These are phyloP conservation scores for Scotopteryx bipunctaria DNA, from an alignment of 2,888 invertebrate genomes.

Conservation along the genomic window DNA sequence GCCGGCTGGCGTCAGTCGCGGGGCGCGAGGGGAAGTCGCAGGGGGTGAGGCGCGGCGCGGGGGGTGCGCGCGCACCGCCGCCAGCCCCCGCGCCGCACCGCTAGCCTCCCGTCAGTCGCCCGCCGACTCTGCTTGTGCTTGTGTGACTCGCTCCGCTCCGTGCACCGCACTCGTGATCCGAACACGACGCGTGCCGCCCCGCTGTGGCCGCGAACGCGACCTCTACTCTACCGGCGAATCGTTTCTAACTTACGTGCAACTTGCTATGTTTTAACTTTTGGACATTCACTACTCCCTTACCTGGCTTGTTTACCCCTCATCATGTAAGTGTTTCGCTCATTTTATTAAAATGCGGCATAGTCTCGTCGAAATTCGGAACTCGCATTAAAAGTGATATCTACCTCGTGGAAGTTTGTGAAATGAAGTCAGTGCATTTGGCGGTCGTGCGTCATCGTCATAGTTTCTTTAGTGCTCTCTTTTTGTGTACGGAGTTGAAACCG, in stretches of 20 bases:
- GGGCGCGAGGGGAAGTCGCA: conserved; percentile 51
- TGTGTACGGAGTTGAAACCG: conserved; percentile 60
- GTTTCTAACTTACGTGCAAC: conserved; percentile 79
- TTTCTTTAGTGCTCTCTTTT: conserved; percentile 55
- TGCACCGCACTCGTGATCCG: conserved; percentile 82
- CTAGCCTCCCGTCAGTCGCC: conserved; percentile 82
- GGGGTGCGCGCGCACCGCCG: conserved; percentile 76
- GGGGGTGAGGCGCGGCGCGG: conserved; percentile 48
- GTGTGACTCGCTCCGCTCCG: conserved; percentile 83
- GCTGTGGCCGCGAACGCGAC: conserved; percentile 85
- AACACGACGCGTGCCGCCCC: conserved; percentile 82
- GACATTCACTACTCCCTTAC: conserved; percentile 76
- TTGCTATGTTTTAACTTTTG: conserved; percentile 80
- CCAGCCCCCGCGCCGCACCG: conserved; percentile 75
- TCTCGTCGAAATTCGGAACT: conserved; percentile 78
- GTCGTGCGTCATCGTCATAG: conserved; percentile 49
- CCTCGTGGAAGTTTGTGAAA: conserved; percentile 78
- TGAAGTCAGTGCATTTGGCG: conserved; percentile 64
- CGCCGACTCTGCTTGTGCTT: conserved; percentile 84
- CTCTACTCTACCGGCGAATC: conserved; percentile 83
- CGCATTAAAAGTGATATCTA: conserved; percentile 70
- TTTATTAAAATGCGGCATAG: conserved; percentile 68
- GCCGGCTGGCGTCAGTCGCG: conserved; percentile 71
- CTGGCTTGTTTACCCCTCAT: conserved; percentile 81
- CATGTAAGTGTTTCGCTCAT: conserved; percentile 82